Base-by-base conservation (phyloP, 2,888 invertebrate genomes). In the Alviniconcha strummeri region DNA sequence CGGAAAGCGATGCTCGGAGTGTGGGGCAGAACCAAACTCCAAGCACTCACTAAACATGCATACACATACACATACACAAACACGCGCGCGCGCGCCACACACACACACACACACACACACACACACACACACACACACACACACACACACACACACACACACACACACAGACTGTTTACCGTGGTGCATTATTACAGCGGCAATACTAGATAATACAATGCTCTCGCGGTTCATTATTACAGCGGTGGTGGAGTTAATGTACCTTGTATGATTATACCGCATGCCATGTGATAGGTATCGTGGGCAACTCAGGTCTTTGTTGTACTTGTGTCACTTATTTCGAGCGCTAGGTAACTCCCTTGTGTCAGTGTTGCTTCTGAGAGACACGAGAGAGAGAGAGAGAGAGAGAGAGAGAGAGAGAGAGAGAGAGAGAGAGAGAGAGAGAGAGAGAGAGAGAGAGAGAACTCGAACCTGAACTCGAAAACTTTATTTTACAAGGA, bases 81-180 rank as follows among this genome's bases (percentile, higher is more conserved):
- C 7, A 8, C 17, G 57, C 11, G 74, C 74, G 11, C 11, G 19
- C 52, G n/a, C 11, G 19, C 19, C 36, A 52, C 54, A 8, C 54
- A 54, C 19, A 13, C 67, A 36, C 19, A 67, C 15, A 19, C n/a
- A 76, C 54, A 54, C 55, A 52, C 54, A 52, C 55, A 54, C 54
- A 64, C 64, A 64, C 64, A 64, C 64, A 64, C 64, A 64, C 64
- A 64, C 64, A 64, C 64, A 64, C 64, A 64, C 36, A 72, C 72
- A 72, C 36, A 72, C 72, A 72, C 69, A 69, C 69, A 69, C 69
- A 69, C 69, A 69, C 69, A 69, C 69, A 69, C 69, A 72, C 69
- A 69, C 69, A 69, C 69, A 69, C 15, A 13, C 15, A 9, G 8
- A 9, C 13, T 60, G 64, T 64, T 64, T 9, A 64, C 4, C 64